Evolutionary conservation across 2,888 invertebrate genomes (phyloP), one percentile per base, ranked within the genome.

Genomic region (Tanypteryx hageni): DNA sequence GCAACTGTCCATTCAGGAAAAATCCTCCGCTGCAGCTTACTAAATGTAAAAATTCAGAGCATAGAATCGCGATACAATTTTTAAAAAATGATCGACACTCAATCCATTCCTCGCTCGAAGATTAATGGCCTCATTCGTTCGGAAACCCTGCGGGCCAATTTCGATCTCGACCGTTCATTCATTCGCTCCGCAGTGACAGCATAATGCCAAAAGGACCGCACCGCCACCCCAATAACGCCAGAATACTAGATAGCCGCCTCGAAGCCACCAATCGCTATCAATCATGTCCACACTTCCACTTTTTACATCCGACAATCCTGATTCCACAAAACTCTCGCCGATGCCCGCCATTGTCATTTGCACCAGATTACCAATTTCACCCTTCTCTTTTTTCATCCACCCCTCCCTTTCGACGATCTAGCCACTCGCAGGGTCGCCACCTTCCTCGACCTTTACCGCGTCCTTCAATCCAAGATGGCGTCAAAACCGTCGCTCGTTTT

Each of bases 61-160:
- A 83, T 56, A 9, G 83, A 57, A 57, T 57, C n/a, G 56, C 56
- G 83, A 83, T 83, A 83, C 57, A 83, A 56, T 83, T 83, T 86
- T 31, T 22, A 86, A 86, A 59, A 86, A 86, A 86, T 86, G 59
- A 86, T 86, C 86, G 61, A 31, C 57, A 59, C 61, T 31, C 86
- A 18, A 44, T 86, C 61, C 61, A 9, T 86, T 64, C 86, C 16
- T 22, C 16, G 11, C 59, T 22, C 13, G n/a, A 86, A 86, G 86
- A 86, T 86, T 86, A 86, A 86, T 86, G 31, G 31, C 86, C 61
- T 31, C 31, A 61, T 59, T 86, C 58, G 86, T 27, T 31, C 31
- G 16, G 31, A 59, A 59, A 61, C 86, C 61, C 61, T 61, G 18
- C 61, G 59, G 61, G 18, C 61, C 86, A 31, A 86, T 86, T 86